A percentile compares a stretch with the other conserved stretches of the same genome.
Conservation (phyloP, 2,113 vertebrate genomes). For the Heterochromis multidens region DNA sequence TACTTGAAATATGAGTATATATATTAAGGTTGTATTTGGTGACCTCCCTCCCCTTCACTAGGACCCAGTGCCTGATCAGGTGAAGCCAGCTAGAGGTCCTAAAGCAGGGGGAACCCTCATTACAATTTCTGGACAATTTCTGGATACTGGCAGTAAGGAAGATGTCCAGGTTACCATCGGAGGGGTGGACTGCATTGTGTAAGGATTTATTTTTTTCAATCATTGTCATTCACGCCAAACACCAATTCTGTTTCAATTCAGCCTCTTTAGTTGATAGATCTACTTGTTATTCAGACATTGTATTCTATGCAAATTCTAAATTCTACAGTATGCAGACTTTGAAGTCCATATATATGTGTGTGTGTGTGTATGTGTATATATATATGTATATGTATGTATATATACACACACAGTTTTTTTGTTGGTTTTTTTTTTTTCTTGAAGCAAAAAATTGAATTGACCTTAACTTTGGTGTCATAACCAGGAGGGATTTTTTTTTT, state of each 20-base stretch:
- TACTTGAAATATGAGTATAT: background rate
- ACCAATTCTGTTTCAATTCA: slow-evolving; percentile 34
- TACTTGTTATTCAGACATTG: slow-evolving; percentile 49
- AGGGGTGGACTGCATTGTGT: slow-evolving; percentile 84
- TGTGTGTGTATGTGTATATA: background rate
- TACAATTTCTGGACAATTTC: slow-evolving; percentile 80
- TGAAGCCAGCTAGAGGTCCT: slow-evolving; percentile 81
- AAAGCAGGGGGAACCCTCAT: slow-evolving; percentile 87
- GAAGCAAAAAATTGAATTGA: slow-evolving; percentile 38
- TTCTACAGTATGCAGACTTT: slow-evolving; percentile 20
- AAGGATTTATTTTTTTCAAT: slow-evolving; percentile 50
- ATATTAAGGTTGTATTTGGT: background rate
- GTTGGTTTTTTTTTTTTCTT: too few species aligned
- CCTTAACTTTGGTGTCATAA: slow-evolving; percentile 36
- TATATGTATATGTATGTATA: too few species aligned
- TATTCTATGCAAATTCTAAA: slow-evolving; percentile 38
- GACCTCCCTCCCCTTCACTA: slow-evolving; percentile 31
- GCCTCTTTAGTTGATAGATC: slow-evolving; percentile 10
- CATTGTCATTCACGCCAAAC: slow-evolving; percentile 30
- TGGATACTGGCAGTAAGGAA: slow-evolving; percentile 85
- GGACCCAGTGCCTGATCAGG: slow-evolving; percentile 77
- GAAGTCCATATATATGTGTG: slow-evolving; percentile 34
- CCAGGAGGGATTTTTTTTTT: background rate
- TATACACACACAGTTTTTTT: too few species aligned
- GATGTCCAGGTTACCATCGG: slow-evolving; percentile 81